Percentiles rank a stretch among this genome's conserved stretches.
Conservation (phyloP, 2,797 vertebrate genomes). For the Hemibagrus guttatus region DNA sequence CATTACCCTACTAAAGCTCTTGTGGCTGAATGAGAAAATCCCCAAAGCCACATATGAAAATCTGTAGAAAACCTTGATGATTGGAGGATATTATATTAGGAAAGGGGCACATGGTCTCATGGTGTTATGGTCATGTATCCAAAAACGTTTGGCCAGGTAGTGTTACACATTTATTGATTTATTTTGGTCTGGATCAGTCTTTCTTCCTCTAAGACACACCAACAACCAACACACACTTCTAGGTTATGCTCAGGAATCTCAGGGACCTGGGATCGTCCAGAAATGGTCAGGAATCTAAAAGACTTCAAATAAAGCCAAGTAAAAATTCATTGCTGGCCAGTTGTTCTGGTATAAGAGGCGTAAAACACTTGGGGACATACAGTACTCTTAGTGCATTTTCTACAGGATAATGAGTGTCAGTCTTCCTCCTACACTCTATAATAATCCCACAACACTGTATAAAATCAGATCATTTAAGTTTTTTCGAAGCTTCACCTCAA, state of each 20-base stretch:
- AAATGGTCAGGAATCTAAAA: too few species aligned
- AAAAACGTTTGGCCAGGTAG: too few species aligned
- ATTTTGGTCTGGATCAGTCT: not conserved
- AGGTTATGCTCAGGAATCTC: not conserved
- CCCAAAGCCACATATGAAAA: not conserved
- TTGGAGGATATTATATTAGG: not conserved
- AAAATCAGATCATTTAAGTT: too few species aligned
- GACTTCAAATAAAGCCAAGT: too few species aligned
- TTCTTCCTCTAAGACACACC: too few species aligned
- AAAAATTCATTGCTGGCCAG: not conserved
- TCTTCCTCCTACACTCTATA: not conserved
- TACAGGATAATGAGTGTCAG: not conserved
- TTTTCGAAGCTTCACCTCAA: too few species aligned
- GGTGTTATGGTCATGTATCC: too few species aligned
- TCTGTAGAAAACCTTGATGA: not conserved
- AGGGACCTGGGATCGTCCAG: too few species aligned
- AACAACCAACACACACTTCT: not conserved
- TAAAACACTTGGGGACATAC: not conserved
- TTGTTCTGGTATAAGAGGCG: not conserved
- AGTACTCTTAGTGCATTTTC: not conserved
- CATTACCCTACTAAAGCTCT: not conserved
- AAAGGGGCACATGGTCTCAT: too few species aligned
- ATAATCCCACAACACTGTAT: too few species aligned
- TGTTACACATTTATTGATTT: too few species aligned
- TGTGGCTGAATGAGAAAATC: not conserved